These are phyloP conservation scores for Loriculus beryllinus DNA, from an alignment of 2,797 vertebrate genomes.

Conservation along the genomic window DNA sequence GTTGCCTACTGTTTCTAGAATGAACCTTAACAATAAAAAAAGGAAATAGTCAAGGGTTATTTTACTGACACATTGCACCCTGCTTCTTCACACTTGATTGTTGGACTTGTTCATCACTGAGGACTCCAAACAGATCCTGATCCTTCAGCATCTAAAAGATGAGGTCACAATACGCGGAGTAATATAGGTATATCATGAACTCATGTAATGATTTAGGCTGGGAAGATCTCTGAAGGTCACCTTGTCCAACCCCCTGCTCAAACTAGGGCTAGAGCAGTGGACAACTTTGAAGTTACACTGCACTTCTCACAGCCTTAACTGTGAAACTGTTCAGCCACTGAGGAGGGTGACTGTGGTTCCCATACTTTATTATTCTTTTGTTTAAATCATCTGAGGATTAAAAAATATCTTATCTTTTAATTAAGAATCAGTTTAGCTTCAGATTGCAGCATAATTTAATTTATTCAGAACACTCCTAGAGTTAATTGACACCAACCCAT, in stretches of 20 bases:
- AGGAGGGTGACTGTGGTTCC: not conserved
- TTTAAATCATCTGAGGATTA: conserved; percentile 21
- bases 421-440: conserved; percentile 43
- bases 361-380: not conserved
- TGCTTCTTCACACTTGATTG: not conserved
- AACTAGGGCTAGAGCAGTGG: not conserved
- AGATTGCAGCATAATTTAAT: conserved; percentile 43
- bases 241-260: not conserved
- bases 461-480: not conserved
- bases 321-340: not conserved
- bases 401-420: conserved; percentile 54
- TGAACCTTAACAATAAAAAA: not conserved
- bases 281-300: not conserved
- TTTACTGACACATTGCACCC: not conserved
- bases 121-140: not conserved
- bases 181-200: not conserved
- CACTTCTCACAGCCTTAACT: not conserved
- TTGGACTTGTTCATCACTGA: not conserved
- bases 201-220: not conserved
- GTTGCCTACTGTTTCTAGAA: not conserved
- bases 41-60: not conserved
- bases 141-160: not conserved
- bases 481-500: conserved; percentile 3
- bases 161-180: not conserved
- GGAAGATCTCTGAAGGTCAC: not conserved